A percentile compares a stretch with the other conserved stretches of the same genome.
Conservation (phyloP, 2,797 vertebrate genomes). For the Rhinoraja longicauda region DNA sequence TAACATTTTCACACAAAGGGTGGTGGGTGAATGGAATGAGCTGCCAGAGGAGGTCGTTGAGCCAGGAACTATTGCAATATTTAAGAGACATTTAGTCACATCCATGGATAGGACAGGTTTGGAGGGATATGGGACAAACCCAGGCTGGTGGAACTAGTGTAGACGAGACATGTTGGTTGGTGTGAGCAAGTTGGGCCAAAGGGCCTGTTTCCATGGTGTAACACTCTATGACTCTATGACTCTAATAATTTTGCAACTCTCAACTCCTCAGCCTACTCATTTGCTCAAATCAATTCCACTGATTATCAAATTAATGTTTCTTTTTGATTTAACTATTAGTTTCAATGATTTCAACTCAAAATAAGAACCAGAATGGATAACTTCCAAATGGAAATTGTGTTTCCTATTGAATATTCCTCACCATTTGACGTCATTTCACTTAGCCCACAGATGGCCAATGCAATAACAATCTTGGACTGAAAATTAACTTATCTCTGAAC, state of each 20-base stretch:
- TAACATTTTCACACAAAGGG: too few relatives aligned
- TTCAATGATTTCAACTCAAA: background rate
- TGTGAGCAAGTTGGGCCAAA: too few relatives aligned
- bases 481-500: background rate
- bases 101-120: too few relatives aligned
- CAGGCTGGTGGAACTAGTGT: too few relatives aligned
- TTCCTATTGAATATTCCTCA: background rate
- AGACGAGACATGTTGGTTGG: too few relatives aligned
- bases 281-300: background rate
- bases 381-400: background rate
- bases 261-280: background rate
- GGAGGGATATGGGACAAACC: too few relatives aligned
- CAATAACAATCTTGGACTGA: background rate
- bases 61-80: too few relatives aligned
- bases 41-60: too few relatives aligned
- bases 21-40: too few relatives aligned
- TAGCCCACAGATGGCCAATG: background rate
- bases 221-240: too few relatives aligned
- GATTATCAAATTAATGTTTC: background rate
- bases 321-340: background rate
- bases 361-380: background rate
- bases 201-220: too few relatives aligned
- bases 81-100: too few relatives aligned
- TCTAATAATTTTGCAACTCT: background rate
- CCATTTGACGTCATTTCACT: background rate